Evolutionary conservation across 2,797 vertebrate species (phyloP), one percentile per base, ranked within the genome.

Genomic region (Sebastes baramenuke): DNA sequence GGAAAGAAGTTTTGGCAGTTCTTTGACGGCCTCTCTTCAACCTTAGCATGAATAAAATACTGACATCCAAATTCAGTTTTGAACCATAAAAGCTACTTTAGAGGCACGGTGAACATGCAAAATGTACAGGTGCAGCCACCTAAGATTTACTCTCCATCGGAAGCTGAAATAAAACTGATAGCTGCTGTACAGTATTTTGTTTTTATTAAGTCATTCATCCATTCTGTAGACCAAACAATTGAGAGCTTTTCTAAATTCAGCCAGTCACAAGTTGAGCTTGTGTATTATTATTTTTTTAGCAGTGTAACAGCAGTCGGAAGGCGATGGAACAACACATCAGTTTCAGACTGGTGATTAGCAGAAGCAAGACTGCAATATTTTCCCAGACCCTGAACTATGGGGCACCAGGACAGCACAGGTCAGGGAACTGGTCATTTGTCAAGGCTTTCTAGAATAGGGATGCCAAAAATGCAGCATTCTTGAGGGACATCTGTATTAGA

Each of bases 31-130:
- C 24, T 75, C 46, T 75, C 42, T 65, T 72, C 75, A 72, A 64
- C 27, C 61, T 65, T 12, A 24, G 10, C 61, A 59, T 65, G 38
- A 81, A 61, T 62, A 67, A 69, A 65, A 38, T 2, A 42, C 42
- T 24, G 42, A 74, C 20, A 70, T 69, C 73, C n/a, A 79, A 81
- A 65, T 79, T n/a, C 18, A 79, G 38, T 70, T 75, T 56, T 30
- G 20, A 55, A 58, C 10, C 36, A 55, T 30, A 75, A 70, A 58
- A 54, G 67, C 60, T 66, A 61, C 13, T 62, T 68, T n/a, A n/a
- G 27, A 66, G 18, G 13, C 12, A 27, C 0, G 1, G 36, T 32
- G 58, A 60, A 77, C 30, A 7, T 65, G 34, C 29, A 62, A 36
- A 82, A 61, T 25, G 20, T n/a, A 22, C 49, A 54, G 49, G 16